Conservation (phyloP, 2,113 vertebrate genomes). For the Xenopus borealis region DNA sequence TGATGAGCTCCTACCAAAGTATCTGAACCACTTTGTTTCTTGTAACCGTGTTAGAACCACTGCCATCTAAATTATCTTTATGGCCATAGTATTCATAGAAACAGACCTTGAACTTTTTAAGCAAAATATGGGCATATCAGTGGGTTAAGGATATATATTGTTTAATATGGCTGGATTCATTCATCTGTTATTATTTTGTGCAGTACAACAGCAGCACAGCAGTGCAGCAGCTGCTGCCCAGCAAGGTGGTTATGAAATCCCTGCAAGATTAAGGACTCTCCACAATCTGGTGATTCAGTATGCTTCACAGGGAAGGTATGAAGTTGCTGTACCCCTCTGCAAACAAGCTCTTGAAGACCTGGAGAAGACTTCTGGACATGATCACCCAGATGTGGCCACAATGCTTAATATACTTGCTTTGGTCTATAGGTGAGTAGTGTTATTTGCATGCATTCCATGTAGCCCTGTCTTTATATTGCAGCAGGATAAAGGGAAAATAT, state of each 20-base stretch:
- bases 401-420: constrained; percentile 97
- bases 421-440: constrained; percentile 84
- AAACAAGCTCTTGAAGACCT: constrained; percentile 98
- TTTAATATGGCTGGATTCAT: neutral
- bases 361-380: constrained; percentile 96
- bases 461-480: too few species aligned
- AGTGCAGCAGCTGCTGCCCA: constrained; percentile 87
- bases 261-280: constrained; percentile 88
- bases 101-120: too few species aligned
- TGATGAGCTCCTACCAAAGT: too few species aligned
- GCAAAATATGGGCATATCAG: too few species aligned
- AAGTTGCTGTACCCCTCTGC: constrained; percentile 96
- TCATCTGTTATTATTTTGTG: neutral
- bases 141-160: too few species aligned
- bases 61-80: too few species aligned
- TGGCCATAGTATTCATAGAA: too few species aligned
- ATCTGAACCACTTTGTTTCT: too few species aligned
- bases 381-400: constrained; percentile 95
- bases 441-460: neutral
- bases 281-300: constrained; percentile 99
- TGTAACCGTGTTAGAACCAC: too few species aligned
- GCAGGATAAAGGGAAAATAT: too few species aligned
- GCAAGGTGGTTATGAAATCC: constrained; percentile 96
- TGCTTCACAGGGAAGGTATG: constrained; percentile 92
- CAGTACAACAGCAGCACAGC: constrained; percentile 87